Percentiles rank a stretch among this genome's conserved stretches.
These are phyloP conservation scores for Disparrhopalites patrizii DNA, from an alignment of 2,888 invertebrate genomes.

Conservation along the genomic window DNA sequence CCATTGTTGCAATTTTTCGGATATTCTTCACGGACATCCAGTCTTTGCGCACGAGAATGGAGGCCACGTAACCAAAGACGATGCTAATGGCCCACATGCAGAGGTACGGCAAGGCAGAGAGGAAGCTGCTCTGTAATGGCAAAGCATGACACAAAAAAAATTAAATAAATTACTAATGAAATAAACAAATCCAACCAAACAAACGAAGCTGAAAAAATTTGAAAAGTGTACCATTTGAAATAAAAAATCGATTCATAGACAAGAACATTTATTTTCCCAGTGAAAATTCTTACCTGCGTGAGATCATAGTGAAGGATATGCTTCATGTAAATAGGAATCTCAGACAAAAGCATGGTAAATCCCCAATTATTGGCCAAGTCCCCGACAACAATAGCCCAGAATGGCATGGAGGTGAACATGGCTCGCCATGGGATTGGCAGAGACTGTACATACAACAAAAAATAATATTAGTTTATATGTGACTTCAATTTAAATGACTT, in stretches of 20 bases:
- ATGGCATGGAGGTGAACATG: slow-evolving; percentile 67
- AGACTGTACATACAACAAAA: slow-evolving; percentile 2
- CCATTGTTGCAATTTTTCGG: slow-evolving; percentile 19
- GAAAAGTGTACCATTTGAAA: not conserved
- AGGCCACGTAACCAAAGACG: slow-evolving; percentile 17
- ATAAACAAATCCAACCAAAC: not conserved
- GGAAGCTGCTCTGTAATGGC: slow-evolving; percentile 25
- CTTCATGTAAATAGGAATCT: slow-evolving; percentile 77
- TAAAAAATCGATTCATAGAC: not conserved
- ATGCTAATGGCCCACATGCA: slow-evolving; percentile 32
- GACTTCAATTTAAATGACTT: no score
- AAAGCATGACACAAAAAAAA: not conserved
- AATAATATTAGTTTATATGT: not conserved
- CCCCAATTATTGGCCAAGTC: slow-evolving; percentile 72
- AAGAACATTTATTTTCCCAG: not conserved
- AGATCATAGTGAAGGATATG: slow-evolving; percentile 76
- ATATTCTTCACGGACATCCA: slow-evolving; percentile 18
- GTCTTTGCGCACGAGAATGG: slow-evolving; percentile 1
- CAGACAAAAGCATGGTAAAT: slow-evolving; percentile 77
- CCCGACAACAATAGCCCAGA: slow-evolving; percentile 78
- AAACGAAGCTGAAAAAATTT: not conserved
- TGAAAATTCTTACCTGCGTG: slow-evolving; percentile 51
- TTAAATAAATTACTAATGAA: no score
- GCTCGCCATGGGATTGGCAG: slow-evolving; percentile 67
- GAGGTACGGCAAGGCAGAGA: slow-evolving; percentile 29